Base-by-base conservation (phyloP, 2,888 invertebrate species). In the Trachelus tabidus region DNA sequence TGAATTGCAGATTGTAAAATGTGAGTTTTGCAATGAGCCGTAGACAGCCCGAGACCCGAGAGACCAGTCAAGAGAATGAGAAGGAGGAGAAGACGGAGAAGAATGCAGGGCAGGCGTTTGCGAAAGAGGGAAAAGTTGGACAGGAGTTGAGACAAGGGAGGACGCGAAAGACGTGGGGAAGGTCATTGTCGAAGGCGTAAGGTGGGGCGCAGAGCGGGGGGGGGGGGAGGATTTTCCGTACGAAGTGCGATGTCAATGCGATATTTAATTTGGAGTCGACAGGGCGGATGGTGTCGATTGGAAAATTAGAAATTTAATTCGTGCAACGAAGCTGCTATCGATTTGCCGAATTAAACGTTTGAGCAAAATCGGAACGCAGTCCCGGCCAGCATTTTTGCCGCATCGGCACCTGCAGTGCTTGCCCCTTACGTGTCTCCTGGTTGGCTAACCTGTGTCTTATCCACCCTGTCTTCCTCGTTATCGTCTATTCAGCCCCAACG, bases 321-420 rank as follows among this genome's bases (percentile, higher is more conserved):
- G 68, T 30, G 75, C 73, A 69, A 76, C 75, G 80, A 75, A 69
- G 76, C 77, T 79, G 79, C 4, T 85, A 85, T 87, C 85, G 88
- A 86, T 87, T 87, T 83, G 83, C 73, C 79, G 84, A 87, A 87
- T 88, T 87, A 88, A 88, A 87, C 85, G 87, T 88, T 85, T 85
- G 85, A 80, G 85, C 83, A 85, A 40, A 40, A 40, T 83, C 80
- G 79, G 80, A 30, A 15, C 12, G 73, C 4, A 73, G 33, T 73
- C 33, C 34, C 34, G 35, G 73, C 73, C 73, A 34, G 34, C 73
- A 73, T 34, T 73, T 73, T 73, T 73, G 80, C 82, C 82, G 80
- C 81, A 83, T 86, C 84, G 86, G 82, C 86, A 88, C 88, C 86
- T 87, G 86, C 84, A 86, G 79, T 81, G 82, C 80, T 81, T 78